Conservation (phyloP, 2,113 vertebrate species). For the Nerophis lumbriciformis region DNA sequence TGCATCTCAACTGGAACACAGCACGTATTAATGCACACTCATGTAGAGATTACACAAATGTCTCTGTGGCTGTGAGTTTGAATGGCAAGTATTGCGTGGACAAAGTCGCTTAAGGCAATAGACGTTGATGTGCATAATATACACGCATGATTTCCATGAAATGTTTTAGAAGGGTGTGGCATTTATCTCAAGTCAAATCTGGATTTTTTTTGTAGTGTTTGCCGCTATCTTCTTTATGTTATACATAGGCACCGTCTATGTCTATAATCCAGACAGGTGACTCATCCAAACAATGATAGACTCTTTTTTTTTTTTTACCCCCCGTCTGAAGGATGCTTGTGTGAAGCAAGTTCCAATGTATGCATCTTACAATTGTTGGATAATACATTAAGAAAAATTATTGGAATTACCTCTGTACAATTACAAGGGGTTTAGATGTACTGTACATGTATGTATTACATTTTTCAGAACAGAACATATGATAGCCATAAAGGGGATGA, state of each 20-base stretch:
- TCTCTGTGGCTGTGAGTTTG: slow-evolving; percentile 16
- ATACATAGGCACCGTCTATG: too few relatives aligned
- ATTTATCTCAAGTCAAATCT: neutral
- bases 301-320: too few relatives aligned
- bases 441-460: too few relatives aligned
- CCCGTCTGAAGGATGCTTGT: too few relatives aligned
- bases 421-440: too few relatives aligned
- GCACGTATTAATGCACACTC: neutral
- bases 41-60: neutral
- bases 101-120: slow-evolving; percentile 16
- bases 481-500: too few relatives aligned
- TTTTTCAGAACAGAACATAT: neutral
- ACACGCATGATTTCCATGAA: neutral
- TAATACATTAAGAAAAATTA: neutral
- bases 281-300: too few relatives aligned
- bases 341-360: too few relatives aligned
- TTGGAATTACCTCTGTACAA: slow-evolving; percentile 12
- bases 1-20: neutral
- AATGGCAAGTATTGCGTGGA: slow-evolving; percentile 32
- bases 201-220: too few relatives aligned
- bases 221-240: too few relatives aligned
- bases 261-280: neutral
- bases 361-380: too few relatives aligned
- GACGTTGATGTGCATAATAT: too few relatives aligned
- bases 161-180: neutral